Evolutionary conservation across 2,888 invertebrate genomes (phyloP), one percentile per base, ranked within the genome.

Genomic region (Hemithea aestivaria): DNA sequence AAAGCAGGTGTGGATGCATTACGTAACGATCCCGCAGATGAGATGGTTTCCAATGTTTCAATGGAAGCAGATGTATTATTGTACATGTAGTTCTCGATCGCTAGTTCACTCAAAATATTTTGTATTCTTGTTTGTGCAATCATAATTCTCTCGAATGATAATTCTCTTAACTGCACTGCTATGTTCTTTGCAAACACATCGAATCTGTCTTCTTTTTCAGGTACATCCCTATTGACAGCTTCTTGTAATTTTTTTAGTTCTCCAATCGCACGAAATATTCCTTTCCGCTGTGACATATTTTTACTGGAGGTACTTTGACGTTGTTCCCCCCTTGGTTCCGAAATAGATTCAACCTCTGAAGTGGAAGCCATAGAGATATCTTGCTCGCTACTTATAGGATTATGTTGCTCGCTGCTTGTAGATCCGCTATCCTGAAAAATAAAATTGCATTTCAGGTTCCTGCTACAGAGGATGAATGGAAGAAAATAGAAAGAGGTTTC

Each of bases 141-240:
- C 37, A 42, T 37, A 42, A 29, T 37, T 33, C 33, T 42, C 37
- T 42, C 37, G 36, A 37, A 37, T 37, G 42, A 42, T 42, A 42
- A 42, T 37, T 40, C 40, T 35, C 35, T 29, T 42, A 42, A 37
- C 37, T 42, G 42, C 42, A 42, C 36, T 42, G 42, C 42, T 37
- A 42, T 37, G 37, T 33, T 42, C 42, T 22, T 44, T 40, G 39
- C 35, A 43, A 43, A 43, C 44, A 44, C 44, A 36, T 44, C 39
- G 37, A 45, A 45, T 45, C 40, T 40, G 37, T 40, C 40, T 45
- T 45, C 45, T 40, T 45, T 45, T 40, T 45, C 40, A 40, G 40
- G 35, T 38, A 38, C 43, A 38, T 43, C 43, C 35, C 43, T 38
- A 44, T 44, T 44, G 35, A 35, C 43, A 39, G 39, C 44, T 44